These are phyloP conservation scores for Caracal caracal DNA, from an alignment of 2,113 vertebrate species.

Conservation along the genomic window DNA sequence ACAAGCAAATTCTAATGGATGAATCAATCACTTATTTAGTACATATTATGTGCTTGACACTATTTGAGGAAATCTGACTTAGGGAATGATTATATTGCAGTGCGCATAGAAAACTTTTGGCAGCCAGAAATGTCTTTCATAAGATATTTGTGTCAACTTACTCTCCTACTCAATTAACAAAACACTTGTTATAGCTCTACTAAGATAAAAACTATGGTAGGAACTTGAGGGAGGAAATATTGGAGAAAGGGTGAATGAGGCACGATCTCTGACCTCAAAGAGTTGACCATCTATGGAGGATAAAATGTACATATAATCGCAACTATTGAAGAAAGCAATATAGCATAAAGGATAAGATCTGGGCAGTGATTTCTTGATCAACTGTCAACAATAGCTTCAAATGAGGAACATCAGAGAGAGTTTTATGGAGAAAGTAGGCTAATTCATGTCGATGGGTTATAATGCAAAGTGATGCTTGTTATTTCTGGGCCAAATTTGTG, in stretches of 20 bases:
- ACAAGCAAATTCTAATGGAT: neutral
- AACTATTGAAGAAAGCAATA: neutral
- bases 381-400: neutral
- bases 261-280: neutral
- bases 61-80: neutral
- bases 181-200: neutral
- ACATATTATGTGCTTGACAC: neutral
- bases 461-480: neutral
- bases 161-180: neutral
- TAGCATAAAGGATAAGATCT: neutral
- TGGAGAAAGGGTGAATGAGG: neutral
- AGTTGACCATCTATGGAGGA: neutral
- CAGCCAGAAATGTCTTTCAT: neutral
- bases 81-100: neutral
- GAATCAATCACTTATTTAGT: neutral
- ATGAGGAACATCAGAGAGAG: neutral
- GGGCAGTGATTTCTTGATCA: neutral
- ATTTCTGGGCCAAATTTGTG: neutral
- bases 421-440: neutral
- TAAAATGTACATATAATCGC: neutral
- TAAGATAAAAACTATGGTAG: neutral
- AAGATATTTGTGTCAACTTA: neutral
- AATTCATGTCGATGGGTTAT: neutral
- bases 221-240: neutral
- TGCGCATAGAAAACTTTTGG: neutral